These are phyloP conservation scores for Tetragonula clypearis DNA, from an alignment of 1,140 invertebrate species.

Conservation along the genomic window DNA sequence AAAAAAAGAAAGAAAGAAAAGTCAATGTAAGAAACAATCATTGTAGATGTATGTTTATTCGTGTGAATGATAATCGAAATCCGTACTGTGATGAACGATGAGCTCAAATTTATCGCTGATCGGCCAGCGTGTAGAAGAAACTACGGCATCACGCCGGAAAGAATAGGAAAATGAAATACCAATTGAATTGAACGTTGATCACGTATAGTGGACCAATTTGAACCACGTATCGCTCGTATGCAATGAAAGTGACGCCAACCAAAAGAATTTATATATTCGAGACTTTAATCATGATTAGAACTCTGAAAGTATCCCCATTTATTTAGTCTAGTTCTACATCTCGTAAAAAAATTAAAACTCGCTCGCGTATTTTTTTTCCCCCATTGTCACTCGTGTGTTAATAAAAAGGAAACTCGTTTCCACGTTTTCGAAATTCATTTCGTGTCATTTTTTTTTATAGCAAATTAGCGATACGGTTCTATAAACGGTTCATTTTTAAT, in stretches of 20 bases:
- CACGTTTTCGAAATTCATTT: not conserved
- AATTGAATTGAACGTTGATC: slow-evolving; percentile 30
- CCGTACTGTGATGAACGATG: not conserved
- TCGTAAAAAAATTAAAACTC: no score
- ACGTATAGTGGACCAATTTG: slow-evolving; percentile 40
- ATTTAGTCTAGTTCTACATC: not conserved
- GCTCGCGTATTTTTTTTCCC: not conserved
- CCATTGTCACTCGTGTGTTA: not conserved
- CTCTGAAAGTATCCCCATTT: not conserved
- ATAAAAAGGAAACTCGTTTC: no score
- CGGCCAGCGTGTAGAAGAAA: not conserved
- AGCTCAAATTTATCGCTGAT: slow-evolving; percentile 27
- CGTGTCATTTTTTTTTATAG: not conserved
- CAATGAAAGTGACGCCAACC: not conserved
- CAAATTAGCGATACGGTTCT: slow-evolving; percentile 18
- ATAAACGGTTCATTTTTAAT: slow-evolving; percentile 23
- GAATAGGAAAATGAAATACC: slow-evolving; percentile 22
- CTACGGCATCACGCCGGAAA: slow-evolving; percentile 10
- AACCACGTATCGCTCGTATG: slow-evolving; percentile 10
- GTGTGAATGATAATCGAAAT: not conserved
- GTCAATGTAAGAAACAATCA: slow-evolving; percentile 14
- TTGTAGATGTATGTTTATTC: not conserved
- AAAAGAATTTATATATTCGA: not conserved
- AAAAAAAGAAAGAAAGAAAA: no score
- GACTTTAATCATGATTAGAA: not conserved